Conservation (phyloP, 2,113 vertebrate genomes). For the Triplophysa dalaica region DNA sequence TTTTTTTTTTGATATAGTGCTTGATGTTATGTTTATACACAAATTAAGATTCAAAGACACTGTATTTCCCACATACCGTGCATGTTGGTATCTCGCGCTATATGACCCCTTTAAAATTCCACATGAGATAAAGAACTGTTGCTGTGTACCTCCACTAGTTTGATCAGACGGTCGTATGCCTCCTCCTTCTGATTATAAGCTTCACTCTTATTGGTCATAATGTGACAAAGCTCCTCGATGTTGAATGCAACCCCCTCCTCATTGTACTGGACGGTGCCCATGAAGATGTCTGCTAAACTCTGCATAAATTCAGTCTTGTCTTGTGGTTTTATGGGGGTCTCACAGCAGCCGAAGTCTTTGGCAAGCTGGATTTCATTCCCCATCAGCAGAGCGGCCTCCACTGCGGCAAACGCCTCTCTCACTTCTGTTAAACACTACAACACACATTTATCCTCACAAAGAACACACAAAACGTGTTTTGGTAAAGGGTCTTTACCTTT, state of each 20-base stretch:
- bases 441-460: not conserved
- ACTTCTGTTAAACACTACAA: constrained; percentile 72
- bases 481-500: constrained; percentile 67
- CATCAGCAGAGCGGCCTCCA: constrained; percentile 64
- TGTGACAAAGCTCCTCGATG: constrained; percentile 70
- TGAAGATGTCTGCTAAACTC: constrained; percentile 77
- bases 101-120: not conserved
- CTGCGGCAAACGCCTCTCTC: constrained; percentile 67
- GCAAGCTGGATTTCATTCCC: constrained; percentile 56
- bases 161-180: constrained; percentile 64
- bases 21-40: no score
- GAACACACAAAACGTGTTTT: not conserved
- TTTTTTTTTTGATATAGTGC: no score
- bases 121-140: not conserved
- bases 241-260: constrained; percentile 63
- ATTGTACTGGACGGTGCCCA: constrained; percentile 81
- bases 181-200: constrained; percentile 31
- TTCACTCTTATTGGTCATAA: constrained; percentile 68
- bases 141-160: constrained; percentile 64
- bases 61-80: no score
- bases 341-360: constrained; percentile 75
- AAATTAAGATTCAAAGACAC: no score
- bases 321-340: constrained; percentile 48
- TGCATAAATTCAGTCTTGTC: constrained; percentile 73
- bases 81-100: no score